A percentile compares a stretch with the other conserved stretches of the same genome.
Evolutionary conservation across 2,888 invertebrate genomes (phyloP).

Genomic region (Tortricodes alternella): DNA sequence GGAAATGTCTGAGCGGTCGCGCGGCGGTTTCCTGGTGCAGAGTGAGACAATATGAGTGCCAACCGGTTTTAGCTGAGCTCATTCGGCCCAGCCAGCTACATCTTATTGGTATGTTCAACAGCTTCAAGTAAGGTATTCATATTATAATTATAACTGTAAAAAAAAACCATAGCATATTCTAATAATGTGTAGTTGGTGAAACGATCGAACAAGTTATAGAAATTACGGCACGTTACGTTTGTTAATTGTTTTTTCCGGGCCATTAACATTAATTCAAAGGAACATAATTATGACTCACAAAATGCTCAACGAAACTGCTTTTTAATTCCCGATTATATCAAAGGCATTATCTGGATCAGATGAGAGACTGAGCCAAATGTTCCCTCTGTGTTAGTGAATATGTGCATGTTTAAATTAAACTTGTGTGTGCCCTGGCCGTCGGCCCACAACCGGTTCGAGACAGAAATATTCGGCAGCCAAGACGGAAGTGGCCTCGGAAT

Average conservation of each 20-base stretch:
- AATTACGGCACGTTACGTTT: not conserved
- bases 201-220: too few species aligned
- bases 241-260: not conserved
- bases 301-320: not conserved
- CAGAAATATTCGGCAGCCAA: constrained; percentile 83
- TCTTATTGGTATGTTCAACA: constrained; percentile 29
- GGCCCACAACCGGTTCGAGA: constrained; percentile 82
- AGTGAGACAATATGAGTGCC: constrained; percentile 76
- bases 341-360: constrained; percentile 38
- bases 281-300: not conserved
- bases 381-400: constrained; percentile 45
- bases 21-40: constrained; percentile 76
- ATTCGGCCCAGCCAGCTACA: constrained; percentile 56
- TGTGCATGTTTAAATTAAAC: constrained; percentile 39
- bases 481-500: constrained; percentile 84
- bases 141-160: too few species aligned
- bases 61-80: constrained; percentile 75
- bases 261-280: too few species aligned
- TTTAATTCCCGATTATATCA: not conserved
- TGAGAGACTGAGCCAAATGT: constrained; percentile 43
- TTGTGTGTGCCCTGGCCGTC: constrained; percentile 73
- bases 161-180: too few species aligned
- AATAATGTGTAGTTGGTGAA: too few species aligned
- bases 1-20: constrained; percentile 72
- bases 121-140: constrained; percentile 16